A percentile compares a stretch with the other conserved stretches of the same genome.
These are phyloP conservation scores for Pampusana beccarii DNA, from an alignment of 2,113 vertebrate genomes.

Conservation along the genomic window DNA sequence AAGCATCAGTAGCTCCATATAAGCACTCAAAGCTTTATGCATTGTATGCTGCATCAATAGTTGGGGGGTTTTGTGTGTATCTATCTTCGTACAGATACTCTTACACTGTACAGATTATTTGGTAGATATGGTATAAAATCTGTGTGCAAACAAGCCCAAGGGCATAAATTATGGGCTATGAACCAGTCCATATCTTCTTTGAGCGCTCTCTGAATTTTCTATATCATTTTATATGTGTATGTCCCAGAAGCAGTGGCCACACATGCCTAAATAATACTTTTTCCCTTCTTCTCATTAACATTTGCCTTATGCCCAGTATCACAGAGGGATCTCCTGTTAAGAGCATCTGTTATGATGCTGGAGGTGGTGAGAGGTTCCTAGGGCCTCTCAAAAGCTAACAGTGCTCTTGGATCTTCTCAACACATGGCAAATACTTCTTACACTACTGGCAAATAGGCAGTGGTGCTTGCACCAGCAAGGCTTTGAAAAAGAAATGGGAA, in stretches of 20 bases:
- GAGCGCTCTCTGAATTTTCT: background rate
- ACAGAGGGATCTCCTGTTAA: background rate
- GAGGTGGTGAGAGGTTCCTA: rapidly evolving
- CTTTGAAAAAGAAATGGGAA: background rate
- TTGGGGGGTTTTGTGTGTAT: background rate
- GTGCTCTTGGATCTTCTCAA: background rate
- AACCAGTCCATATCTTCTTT: background rate
- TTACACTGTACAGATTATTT: background rate
- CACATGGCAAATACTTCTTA: background rate
- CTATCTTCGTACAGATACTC: background rate
- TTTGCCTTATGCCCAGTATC: background rate
- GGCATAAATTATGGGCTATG: background rate
- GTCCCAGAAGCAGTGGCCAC: background rate
- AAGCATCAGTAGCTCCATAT: background rate
- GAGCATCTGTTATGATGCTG: background rate
- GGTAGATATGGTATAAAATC: background rate
- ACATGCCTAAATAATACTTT: background rate
- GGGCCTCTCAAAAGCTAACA: background rate
- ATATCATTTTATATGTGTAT: background rate
- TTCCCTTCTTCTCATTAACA: background rate
- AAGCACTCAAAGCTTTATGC: background rate
- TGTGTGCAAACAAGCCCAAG: background rate
- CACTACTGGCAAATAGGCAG: background rate
- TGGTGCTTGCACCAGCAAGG: background rate
- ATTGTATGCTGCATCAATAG: background rate